A percentile compares a stretch with the other conserved stretches of the same genome.
Evolutionary conservation across 1,140 invertebrate genomes (phyloP).

Genomic region (Euura saliciscinereae): DNA sequence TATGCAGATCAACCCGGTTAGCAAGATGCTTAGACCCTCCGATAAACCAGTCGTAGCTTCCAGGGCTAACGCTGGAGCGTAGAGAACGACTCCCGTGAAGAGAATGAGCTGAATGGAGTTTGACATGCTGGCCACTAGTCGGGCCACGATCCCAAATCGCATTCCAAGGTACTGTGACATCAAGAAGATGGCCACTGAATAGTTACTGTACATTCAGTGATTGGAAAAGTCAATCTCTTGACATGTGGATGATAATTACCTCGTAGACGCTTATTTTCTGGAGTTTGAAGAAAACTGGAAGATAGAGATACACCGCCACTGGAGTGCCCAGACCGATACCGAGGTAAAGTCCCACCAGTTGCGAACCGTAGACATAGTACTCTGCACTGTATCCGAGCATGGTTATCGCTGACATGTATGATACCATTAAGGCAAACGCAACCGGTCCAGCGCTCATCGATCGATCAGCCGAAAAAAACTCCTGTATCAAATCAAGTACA

Average conservation of each 20-base stretch:
- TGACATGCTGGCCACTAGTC: constrained; percentile 72
- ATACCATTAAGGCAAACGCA: constrained; percentile 84
- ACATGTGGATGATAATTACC: constrained; percentile 51
- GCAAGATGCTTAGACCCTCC: constrained; percentile 72
- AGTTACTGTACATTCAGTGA: no score
- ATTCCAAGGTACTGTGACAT: constrained; percentile 72
- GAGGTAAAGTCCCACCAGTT: constrained; percentile 81
- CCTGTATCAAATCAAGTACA: constrained; percentile 38
- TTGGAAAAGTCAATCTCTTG: no score
- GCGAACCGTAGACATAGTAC: constrained; percentile 78
- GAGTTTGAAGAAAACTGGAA: constrained; percentile 85
- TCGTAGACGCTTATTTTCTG: constrained; percentile 85
- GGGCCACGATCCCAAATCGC: constrained; percentile 70
- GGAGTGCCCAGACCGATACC: constrained; percentile 78
- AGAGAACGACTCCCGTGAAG: constrained; percentile 89
- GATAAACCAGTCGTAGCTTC: constrained; percentile 80
- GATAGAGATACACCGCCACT: constrained; percentile 75
- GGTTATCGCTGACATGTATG: constrained; percentile 90
- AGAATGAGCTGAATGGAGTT: constrained; percentile 82
- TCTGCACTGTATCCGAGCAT: constrained; percentile 83
- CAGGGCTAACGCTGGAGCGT: constrained; percentile 84
- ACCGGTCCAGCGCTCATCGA: constrained; percentile 77
- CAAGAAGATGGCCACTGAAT: no score
- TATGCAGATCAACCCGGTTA: constrained; percentile 78
- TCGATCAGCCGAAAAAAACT: constrained; percentile 78